Base-by-base conservation (phyloP, 2,797 vertebrate genomes). In the Poeciliopsis presidionis region DNA sequence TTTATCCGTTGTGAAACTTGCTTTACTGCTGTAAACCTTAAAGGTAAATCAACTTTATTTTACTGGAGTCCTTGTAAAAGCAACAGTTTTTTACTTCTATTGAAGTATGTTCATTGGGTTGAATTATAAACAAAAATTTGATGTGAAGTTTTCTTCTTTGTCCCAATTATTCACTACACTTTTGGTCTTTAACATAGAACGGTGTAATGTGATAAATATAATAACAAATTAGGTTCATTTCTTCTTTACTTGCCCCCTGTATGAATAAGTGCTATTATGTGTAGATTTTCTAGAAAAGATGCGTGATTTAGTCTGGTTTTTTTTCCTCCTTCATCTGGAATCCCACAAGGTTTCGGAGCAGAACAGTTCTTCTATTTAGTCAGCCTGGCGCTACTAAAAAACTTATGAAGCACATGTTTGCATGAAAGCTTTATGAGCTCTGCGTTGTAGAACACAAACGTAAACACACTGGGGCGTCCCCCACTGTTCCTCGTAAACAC, bases 371-470 rank as follows among this genome's bases (percentile, higher is more conserved):
- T 59, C 8, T 41, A 61, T 55, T 55, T 57, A 16, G 30, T 74
- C 80, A 80, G 49, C 72, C 18, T 30, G 51, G n/a, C 57, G 53
- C 76, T 81, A 2, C 81, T 87, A 22, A 82, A 86, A 78, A 67
- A 90, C 51, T 83, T 79, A 82, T 85, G 80, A 86, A 90, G 89
- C 91, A 80, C 80, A 73, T 81, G 86, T 90, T 72, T 77, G 76
- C 45, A 84, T 92, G 77, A 91, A 92, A 89, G 72, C 74, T 89
- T 90, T 78, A 92, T 90, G 87, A 88, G 74, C 78, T 81, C 51
- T 70, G 79, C 36, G n/a, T 90, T 75, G 74, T 49, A 43, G 72
- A 87, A 81, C 41, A 73, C 20, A 45, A 39, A 71, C 69, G 73
- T 36, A 80, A 59, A 79, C 76, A 70, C 70, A 72, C 59, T 79